Conservation (phyloP, 2,113 vertebrate genomes). For the Rhinolophus ferrumequinum region DNA sequence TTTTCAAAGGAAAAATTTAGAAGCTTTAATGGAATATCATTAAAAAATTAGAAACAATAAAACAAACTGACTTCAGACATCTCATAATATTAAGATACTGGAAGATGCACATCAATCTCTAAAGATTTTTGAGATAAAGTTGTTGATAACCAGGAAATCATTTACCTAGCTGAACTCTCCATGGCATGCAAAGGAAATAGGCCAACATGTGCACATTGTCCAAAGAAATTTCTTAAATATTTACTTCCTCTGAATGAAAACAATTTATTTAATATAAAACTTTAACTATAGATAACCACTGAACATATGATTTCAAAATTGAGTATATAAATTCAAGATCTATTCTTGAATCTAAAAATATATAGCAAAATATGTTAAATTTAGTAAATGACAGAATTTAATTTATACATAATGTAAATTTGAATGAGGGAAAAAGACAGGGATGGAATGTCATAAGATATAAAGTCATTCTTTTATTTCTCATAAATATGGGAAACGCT, state of each 20-base stretch:
- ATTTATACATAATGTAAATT: neutral
- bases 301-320: neutral
- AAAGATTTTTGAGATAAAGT: neutral
- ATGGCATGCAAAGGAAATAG: neutral
- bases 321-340: neutral
- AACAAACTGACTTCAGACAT: neutral
- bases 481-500: neutral
- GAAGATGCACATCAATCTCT: neutral
- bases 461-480: neutral
- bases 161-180: neutral
- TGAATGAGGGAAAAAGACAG: neutral
- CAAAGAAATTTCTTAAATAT: neutral
- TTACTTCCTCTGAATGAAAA: neutral
- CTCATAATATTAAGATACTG: neutral
- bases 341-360: slow-evolving; percentile 1
- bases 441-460: neutral
- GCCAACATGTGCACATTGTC: neutral
- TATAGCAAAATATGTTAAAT: neutral
- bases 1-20: neutral
- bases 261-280: neutral
- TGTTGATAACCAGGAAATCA: neutral
- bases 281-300: neutral
- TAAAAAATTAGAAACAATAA: neutral
- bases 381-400: neutral
- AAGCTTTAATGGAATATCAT: neutral